Evolutionary conservation across 2,113 vertebrate genomes (phyloP), one percentile per base, ranked within the genome.

Genomic region (Tragelaphus buxtoni): DNA sequence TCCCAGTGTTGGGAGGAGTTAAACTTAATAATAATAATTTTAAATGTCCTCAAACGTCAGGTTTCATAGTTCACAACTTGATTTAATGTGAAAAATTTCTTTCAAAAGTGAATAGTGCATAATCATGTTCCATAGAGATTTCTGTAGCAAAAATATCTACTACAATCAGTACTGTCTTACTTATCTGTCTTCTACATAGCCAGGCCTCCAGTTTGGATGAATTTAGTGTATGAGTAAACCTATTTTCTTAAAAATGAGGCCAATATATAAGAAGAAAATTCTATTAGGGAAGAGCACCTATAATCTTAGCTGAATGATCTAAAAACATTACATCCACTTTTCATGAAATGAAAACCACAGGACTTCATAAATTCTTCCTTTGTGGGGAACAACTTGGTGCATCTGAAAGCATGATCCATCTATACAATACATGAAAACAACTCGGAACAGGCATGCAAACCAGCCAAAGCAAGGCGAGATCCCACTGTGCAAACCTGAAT

Each of bases 291-390:
- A 97, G 94, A 94, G 72, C 42, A 96, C 90, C 91, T 95, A 96
- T 97, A 97, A 97, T 97, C 97, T 96, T 93, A 95, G 93, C 91
- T 94, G 97, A 97, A 96, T 95, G 93, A 96, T 95, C 91, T 95
- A 92, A 91, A 97, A 94, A 97, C 92, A 96, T 96, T 95, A 82
- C 96, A 95, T 97, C 94, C 92, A 97, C 95, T 97, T 97, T 98
- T 92, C 91, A 60, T 97, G 95, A 96, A 97, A 98, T 97, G 97
- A 96, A 97, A 98, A 96, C 94, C 96, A 94, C 93, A 97, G 91
- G 95, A 97, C 63, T 94, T 96, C 86, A 96, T 97, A 97, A 97
- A 96, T 96, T 96, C 96, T 95, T 94, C 80, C 95, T 96, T 97
- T 97, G 94, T 94, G 76, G 83, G 94, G 63, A 79, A 97, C 86